Conservation (phyloP, 2,888 invertebrate genomes). For the Mechanitis messenoides region DNA sequence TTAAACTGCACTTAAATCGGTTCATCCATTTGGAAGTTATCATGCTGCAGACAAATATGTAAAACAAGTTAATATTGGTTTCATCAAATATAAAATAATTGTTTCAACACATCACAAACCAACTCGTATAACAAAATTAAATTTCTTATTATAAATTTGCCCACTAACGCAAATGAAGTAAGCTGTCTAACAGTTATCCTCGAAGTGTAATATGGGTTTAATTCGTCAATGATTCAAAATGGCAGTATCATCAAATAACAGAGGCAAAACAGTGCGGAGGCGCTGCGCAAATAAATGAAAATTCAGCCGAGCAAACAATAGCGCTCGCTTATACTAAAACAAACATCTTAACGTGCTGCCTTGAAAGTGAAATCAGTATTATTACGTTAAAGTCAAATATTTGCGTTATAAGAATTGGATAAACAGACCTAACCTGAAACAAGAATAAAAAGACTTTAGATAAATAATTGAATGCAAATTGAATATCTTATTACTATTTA, state of each 20-base stretch:
- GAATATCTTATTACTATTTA: not conserved
- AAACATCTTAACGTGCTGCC: constrained; percentile 46
- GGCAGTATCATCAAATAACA: constrained; percentile 46
- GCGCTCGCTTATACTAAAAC: constrained; percentile 42
- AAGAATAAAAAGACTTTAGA: constrained; percentile 7
- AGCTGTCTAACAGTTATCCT: constrained; percentile 5
- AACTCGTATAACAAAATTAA: not conserved
- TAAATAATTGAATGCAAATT: constrained; percentile 5
- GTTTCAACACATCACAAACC: not conserved
- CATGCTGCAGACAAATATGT: no score
- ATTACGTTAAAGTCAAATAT: constrained; percentile 24
- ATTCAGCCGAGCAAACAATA: constrained; percentile 52
- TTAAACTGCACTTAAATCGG: no score
- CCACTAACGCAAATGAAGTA: constrained; percentile 16
- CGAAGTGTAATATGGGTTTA: constrained; percentile 1
- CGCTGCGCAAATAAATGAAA: constrained; percentile 52
- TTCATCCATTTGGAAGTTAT: no score
- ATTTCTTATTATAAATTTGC: constrained; percentile 8
- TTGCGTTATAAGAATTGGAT: constrained; percentile 19
- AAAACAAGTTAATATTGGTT: no score
- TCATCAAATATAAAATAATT: no score
- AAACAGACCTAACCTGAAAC: constrained; percentile 2
- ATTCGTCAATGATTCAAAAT: constrained; percentile 43
- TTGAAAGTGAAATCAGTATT: constrained; percentile 27
- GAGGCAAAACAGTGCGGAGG: constrained; percentile 36